Evolutionary conservation across 2,113 vertebrate species (phyloP), one percentile per base, ranked within the genome.

Genomic region (Cervus canadensis): DNA sequence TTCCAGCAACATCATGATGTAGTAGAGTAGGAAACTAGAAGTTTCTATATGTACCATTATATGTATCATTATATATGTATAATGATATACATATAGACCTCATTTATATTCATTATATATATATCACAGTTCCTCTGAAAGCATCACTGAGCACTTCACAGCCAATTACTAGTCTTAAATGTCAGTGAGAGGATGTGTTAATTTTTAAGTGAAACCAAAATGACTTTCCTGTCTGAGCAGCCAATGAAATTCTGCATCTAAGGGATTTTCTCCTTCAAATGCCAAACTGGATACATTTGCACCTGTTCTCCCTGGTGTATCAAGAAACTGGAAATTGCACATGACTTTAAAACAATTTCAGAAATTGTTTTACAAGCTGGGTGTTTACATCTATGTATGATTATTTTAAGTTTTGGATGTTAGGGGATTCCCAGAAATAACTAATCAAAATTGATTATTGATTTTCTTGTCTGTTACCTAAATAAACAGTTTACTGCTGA

Each of bases 121-220:
- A 60, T 45, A 43, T 30, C 62, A 91, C 76, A 43, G 89, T 97
- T 98, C 91, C 93, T 96, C 96, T 97, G 76, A 92, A 98, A 98
- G 48, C 54, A 91, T 96, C 89, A 94, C 97, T 95, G 95, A 97
- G 92, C 96, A 97, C 84, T 98, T 98, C 92, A 94, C 89, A 97
- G 95, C 94, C 98, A 98, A 97, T 97, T 97, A 92, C 95, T 98
- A 81, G 85, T 94, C 96, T 98, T 97, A 98, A 98, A 98, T 98
- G 97, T 97, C 97, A 98, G 87, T 92, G 87, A 98, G 93, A 97
- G 96, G 93, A 98, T 97, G 97, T 97, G 97, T 97, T 97, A 97
- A 96, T 97, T 97, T 96, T 97, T 94, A 95, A 97, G 92, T 33
- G 87, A 97, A 97, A 97, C 79, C 64, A 86, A 95, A 98, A 89